Base-by-base conservation (phyloP, 2,888 invertebrate species). In the Eupeodes latifasciatus region DNA sequence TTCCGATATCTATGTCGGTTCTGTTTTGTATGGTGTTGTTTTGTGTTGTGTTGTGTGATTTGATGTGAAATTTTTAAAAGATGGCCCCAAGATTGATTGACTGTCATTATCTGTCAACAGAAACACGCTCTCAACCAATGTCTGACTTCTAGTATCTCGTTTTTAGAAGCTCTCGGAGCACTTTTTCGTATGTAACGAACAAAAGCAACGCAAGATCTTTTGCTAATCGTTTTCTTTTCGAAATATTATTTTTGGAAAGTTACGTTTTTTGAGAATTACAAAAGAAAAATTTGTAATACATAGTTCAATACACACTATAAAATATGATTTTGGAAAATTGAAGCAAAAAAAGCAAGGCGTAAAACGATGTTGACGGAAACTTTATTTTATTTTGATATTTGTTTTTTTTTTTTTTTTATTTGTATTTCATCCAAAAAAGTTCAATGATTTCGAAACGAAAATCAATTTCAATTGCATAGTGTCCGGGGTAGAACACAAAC, bases 361-460 rank as follows among this genome's bases (percentile, higher is more conserved):
- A 34, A 9, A 44, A 11, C 14, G 16, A 55, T 47, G 12, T 57
- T 69, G 53, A 57, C 62, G 71, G 71, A 86, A 86, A 76, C 71
- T 82, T 86, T 64, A 67, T 67, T 79, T 61, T 27, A 34, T 61
- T 75, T 47, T 59, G 10, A 66, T 19, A 19, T 19, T 19, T 19
- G 1, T 19, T 3, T 67, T 84, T 61, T 59, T n/a, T 3, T 67
- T 84, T 61, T 59, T n/a, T 74, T 11, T 16, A 27, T 27, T 27
- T 27, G 27, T 27, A 27, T 27, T 27, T 59, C 59, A 40, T 40
- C 40, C 49, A 61, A 66, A 55, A 80, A 77, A 85, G 76, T 81
- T 85, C 74, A 67, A 82, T 81, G 81, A 81, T 85, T 85, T 88
- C 62, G 74, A 81, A 84, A 81, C 62, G 74, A 88, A 85, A 88